Percentiles rank a stretch among this genome's conserved stretches.
These are phyloP conservation scores for Calvadosia cruxmelitensis DNA, from an alignment of 30 jellyfish, hydroid and myxozoan species.

Conservation along the genomic window DNA sequence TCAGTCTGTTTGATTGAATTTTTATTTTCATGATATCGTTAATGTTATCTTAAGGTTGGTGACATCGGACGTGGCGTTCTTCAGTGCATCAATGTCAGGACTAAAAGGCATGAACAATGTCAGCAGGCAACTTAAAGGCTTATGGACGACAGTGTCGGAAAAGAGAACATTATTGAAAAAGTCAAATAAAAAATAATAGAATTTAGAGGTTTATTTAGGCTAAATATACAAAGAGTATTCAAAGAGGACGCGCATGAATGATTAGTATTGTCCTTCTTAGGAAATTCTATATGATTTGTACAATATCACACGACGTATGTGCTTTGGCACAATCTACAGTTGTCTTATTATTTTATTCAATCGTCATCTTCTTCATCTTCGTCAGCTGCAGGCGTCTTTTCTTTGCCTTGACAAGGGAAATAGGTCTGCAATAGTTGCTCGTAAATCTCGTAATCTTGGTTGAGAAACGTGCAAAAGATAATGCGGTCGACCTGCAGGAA, in stretches of 20 bases:
- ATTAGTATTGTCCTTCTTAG: too few species aligned
- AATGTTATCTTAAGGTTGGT: conserved; percentile 46
- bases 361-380: background rate
- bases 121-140: conserved; percentile 45
- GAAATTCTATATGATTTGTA: too few species aligned
- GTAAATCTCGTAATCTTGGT: conserved; percentile 45
- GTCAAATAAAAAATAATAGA: background rate
- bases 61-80: conserved; percentile 77
- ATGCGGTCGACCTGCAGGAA: conserved; percentile 33
- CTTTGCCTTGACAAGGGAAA: conserved; percentile 33
- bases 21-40: background rate
- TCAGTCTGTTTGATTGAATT: too few species aligned
- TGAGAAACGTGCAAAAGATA: conserved; percentile 48
- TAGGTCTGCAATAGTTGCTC: conserved; percentile 28
- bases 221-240: background rate
- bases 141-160: conserved; percentile 77
- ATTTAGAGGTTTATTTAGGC: too few species aligned
- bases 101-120: conserved; percentile 63
- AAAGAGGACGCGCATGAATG: too few species aligned
- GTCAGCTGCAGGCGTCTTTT: background rate
- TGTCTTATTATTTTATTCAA: too few species aligned
- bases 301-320: too few species aligned
- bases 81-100: conserved; percentile 49
- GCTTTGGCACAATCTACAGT: too few species aligned
- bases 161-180: conserved; percentile 16